Conservation (phyloP, 2,797 vertebrate genomes). For the Crenuchus spilurus region DNA sequence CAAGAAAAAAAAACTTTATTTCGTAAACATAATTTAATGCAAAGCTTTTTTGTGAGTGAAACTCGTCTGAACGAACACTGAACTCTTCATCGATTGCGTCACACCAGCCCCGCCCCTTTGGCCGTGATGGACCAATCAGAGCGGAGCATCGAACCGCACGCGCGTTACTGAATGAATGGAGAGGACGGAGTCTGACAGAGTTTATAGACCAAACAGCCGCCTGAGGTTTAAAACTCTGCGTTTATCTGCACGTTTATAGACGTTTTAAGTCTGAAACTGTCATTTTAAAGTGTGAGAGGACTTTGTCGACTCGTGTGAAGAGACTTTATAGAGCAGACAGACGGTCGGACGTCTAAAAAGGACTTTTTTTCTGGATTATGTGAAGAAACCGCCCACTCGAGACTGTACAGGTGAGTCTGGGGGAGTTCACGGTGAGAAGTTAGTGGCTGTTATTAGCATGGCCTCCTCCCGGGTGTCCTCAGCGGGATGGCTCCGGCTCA, state of each 20-base stretch:
- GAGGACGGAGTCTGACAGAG: slow-evolving; percentile 38
- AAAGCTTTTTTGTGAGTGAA: too few relatives aligned
- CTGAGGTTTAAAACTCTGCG: slow-evolving; percentile 23
- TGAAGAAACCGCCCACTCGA: too few relatives aligned
- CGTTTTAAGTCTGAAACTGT: not conserved
- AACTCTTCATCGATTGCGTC: not conserved
- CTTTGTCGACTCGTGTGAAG: too few relatives aligned
- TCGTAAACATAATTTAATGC: too few relatives aligned
- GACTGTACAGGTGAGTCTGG: too few relatives aligned
- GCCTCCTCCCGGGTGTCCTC: not conserved
- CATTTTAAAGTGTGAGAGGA: not conserved
- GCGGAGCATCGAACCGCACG: slow-evolving; percentile 29
- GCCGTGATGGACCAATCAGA: slow-evolving; percentile 64
- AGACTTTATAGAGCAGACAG: too few relatives aligned
- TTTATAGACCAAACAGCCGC: slow-evolving; percentile 36
- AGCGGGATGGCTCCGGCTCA: slow-evolving; percentile 74
- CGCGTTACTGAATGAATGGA: slow-evolving; percentile 55
- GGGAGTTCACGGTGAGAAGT: not conserved
- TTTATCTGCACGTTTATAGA: slow-evolving; percentile 7
- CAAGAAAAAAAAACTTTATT: too few relatives aligned
- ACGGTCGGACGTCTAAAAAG: too few relatives aligned
- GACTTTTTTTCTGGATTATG: not conserved
- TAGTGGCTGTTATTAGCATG: not conserved
- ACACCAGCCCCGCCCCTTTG: slow-evolving; percentile 35
- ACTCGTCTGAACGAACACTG: too few relatives aligned